phyloP scores from a whole-genome alignment of 2,888 invertebrate species.

The Leptinotarsa rubiginosa region DNA sequence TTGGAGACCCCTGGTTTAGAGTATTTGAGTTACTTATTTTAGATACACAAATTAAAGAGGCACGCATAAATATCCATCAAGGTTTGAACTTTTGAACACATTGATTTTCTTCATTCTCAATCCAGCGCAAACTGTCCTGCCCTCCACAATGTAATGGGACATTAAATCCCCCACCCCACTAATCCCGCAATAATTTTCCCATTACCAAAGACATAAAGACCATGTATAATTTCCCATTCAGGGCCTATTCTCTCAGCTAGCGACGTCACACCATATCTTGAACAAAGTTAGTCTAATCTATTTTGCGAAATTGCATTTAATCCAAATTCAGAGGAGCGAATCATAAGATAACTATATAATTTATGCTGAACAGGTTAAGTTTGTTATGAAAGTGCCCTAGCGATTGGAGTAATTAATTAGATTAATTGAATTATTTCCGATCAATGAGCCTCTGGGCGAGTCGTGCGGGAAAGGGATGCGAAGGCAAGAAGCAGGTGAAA shows the following conservation, averaged over 20 bases:
- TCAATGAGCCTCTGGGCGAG: slow-evolving; percentile 49
- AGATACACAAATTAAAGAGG: no score
- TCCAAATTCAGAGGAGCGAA: slow-evolving; percentile 48
- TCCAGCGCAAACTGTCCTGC: neutral
- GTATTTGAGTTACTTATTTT: no score
- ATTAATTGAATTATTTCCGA: slow-evolving; percentile 57
- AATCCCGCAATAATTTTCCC: slow-evolving; percentile 31
- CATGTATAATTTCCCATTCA: slow-evolving; percentile 38
- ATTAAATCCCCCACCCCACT: neutral
- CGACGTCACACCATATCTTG: slow-evolving; percentile 40
- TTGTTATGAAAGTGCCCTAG: slow-evolving; percentile 44
- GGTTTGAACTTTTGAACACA: no score
- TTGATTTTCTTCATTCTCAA: neutral
- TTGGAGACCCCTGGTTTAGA: no score
- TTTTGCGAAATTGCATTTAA: slow-evolving; percentile 48
- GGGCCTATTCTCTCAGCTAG: slow-evolving; percentile 29
- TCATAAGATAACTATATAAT: slow-evolving; percentile 49
- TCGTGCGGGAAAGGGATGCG: slow-evolving; percentile 3
- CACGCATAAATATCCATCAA: no score
- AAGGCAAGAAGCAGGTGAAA: slow-evolving; percentile 15
- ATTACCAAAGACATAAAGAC: slow-evolving; percentile 33
- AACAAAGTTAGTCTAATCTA: slow-evolving; percentile 47
- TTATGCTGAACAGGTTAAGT: slow-evolving; percentile 49
- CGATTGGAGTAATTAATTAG: slow-evolving; percentile 52
- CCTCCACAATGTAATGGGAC: neutral